Conservation (phyloP, 2,113 vertebrate genomes). For the Haplochromis vanheusdeni region DNA sequence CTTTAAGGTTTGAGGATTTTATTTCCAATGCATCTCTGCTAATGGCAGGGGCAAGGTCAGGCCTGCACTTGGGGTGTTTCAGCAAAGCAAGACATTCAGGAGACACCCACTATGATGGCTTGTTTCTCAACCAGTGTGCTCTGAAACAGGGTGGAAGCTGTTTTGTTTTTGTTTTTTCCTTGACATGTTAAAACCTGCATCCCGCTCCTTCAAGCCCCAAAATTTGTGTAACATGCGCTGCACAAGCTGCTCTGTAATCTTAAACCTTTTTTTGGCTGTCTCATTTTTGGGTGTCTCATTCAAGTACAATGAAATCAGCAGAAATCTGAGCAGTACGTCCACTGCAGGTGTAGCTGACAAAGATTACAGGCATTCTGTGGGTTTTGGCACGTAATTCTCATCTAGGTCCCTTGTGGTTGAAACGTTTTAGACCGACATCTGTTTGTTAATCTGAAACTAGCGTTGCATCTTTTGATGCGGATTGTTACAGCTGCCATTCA, state of each 20-base stretch:
- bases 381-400: neutral
- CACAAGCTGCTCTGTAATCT: neutral
- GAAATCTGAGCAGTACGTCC: neutral
- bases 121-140: neutral
- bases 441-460: neutral
- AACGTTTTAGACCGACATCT: neutral
- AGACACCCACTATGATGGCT: neutral
- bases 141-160: neutral
- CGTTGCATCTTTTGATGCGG: neutral
- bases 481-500: neutral
- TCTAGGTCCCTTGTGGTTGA: neutral
- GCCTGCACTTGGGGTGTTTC: neutral
- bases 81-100: neutral
- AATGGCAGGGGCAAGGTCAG: neutral
- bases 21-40: neutral
- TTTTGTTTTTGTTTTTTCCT: neutral
- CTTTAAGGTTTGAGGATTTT: neutral
- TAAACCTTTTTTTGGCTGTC: neutral
- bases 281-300: neutral
- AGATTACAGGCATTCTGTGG: neutral
- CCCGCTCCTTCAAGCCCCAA: neutral
- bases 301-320: neutral
- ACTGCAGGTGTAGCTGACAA: neutral
- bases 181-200: conserved; percentile 34
- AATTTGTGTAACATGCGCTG: neutral